Evolutionary conservation across 2,888 invertebrate genomes (phyloP), one percentile per base, ranked within the genome.

Genomic region (Stomorhina lunata): DNA sequence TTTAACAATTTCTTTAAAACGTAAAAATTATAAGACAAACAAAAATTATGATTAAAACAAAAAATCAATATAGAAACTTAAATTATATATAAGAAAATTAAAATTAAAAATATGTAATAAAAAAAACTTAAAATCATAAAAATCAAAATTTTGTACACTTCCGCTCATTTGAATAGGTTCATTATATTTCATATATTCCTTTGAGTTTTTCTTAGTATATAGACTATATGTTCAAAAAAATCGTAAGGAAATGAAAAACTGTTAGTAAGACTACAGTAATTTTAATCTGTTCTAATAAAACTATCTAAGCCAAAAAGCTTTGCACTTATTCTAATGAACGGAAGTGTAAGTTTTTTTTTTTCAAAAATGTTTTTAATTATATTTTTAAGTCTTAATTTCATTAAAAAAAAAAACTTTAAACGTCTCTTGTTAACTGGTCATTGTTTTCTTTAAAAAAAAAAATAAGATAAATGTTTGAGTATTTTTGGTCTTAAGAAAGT

Each of bases 1-100:
- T 79, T 79, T 82, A 80, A 80, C 81, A 81, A 75, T 72, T 81
- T 72, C 45, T 72, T 78, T 65, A 22, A 73, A 72, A 48, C 9
- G 29, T 7, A 65, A 65, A 69, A 22, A 17, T 22, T 50, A 68
- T 9, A 61, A 32, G 12, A 43, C n/a, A 50, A 57, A 6, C 0
- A 66, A 37, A 53, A 32, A 48, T 12, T n/a, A n/a, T n/a, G n/a
- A 66, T 40, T 7, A 37, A 32, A 29, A 22, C 6, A 25, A 15
- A 50, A 68, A 48, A 15, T 10, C 45, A 34, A 29, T 6, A 12
- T 32, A 34, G 50, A 37, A 71, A 15, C 12, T 32, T n/a, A 59
- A 68, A 73, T 40, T 45, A 25, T 9, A 43, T 45, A 50, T 20
- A 9, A 34, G 4, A 29, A 48, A 68, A 45, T 10, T 34, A 66